Conservation (phyloP, 2,797 vertebrate species). For the Mus caroli region DNA sequence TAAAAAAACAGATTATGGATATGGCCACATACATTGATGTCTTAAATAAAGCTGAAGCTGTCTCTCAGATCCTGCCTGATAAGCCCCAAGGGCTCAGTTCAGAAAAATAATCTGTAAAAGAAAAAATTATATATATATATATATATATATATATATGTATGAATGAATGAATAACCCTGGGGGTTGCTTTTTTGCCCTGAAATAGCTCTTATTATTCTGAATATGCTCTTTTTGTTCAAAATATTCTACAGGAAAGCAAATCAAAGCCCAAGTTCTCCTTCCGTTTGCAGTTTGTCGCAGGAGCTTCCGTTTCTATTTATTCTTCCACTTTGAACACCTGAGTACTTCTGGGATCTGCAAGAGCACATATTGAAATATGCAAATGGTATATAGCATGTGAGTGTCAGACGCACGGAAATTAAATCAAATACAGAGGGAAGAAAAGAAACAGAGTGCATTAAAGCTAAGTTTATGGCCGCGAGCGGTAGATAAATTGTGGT, state of each 20-base stretch:
- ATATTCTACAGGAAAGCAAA: constrained; percentile 86
- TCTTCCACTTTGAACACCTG: constrained; percentile 84
- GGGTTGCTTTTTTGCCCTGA: constrained; percentile 73
- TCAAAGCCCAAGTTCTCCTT: constrained; percentile 85
- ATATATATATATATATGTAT: no score
- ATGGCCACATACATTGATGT: constrained; percentile 81
- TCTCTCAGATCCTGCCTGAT: constrained; percentile 81
- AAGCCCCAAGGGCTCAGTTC: constrained; percentile 85
- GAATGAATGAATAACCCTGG: constrained; percentile 77
- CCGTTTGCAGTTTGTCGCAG: constrained; percentile 79
- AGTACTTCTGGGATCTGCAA: constrained; percentile 84
- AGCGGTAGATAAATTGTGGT: constrained; percentile 94
- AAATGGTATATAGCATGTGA: constrained; percentile 88
- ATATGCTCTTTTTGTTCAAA: constrained; percentile 85
- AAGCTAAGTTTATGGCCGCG: constrained; percentile 92
- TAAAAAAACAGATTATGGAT: constrained; percentile 16
- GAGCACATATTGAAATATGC: constrained; percentile 89
- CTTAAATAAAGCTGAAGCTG: constrained; percentile 85
- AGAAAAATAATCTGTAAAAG: constrained; percentile 83
- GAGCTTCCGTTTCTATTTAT: constrained; percentile 86
- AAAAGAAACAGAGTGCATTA: constrained; percentile 88
- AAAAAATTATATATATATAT: no score
- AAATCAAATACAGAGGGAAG: constrained; percentile 90
- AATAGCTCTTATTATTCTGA: constrained; percentile 82
- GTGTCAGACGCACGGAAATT: constrained; percentile 89